Evolutionary conservation across 2,113 vertebrate species (phyloP), one percentile per base, ranked within the genome.

Genomic region (Phalacrocorax aristotelis): DNA sequence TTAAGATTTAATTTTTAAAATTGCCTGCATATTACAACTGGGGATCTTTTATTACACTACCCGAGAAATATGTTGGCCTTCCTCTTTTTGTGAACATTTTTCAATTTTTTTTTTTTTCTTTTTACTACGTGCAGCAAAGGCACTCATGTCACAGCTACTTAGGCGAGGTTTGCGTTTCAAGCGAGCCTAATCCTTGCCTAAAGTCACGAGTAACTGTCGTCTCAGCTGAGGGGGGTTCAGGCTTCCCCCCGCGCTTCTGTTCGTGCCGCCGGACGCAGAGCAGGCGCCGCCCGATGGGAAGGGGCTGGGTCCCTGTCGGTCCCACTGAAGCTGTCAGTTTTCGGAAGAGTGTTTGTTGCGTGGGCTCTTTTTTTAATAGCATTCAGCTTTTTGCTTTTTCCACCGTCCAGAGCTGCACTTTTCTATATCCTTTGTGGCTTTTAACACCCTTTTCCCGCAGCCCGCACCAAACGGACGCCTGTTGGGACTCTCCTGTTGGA

Each of bases 1-100:
- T 46, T 30, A 68, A 71, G 61, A 74, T 58, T 76, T 95, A 42
- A 91, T 93, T 96, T 78, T 74, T 88, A 34, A 82, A 93, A 48
- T 40, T 83, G 21, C 7, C 48, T 65, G 46, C 29, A 62, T 27
- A 62, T 83, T 76, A 9, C 32, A 48, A 16, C 11, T 40, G 21
- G 30, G 15, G 66, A 40, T 70, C 66, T 87, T 51, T n/a, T 55
- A 9, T 80, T 85, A 10, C 7, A 13, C 34, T 22, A 7, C 14
- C 22, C 2, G 2, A 62, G 40, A 61, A 78, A 72, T 49, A 5
- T 10, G 8, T 62, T 68, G 27, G 8, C 81, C 40, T 61, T 72
- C 21, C 18, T 46, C 36, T 58, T 52, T 77, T 55, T 32, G 13
- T 82, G 72, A 82, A 22, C 9, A 0, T 12, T 58, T 89, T 52